Percentiles rank a stretch among this genome's conserved stretches.
phyloP scores from a whole-genome alignment of 2,113 vertebrate genomes.

The Rhynchomys soricoides region DNA sequence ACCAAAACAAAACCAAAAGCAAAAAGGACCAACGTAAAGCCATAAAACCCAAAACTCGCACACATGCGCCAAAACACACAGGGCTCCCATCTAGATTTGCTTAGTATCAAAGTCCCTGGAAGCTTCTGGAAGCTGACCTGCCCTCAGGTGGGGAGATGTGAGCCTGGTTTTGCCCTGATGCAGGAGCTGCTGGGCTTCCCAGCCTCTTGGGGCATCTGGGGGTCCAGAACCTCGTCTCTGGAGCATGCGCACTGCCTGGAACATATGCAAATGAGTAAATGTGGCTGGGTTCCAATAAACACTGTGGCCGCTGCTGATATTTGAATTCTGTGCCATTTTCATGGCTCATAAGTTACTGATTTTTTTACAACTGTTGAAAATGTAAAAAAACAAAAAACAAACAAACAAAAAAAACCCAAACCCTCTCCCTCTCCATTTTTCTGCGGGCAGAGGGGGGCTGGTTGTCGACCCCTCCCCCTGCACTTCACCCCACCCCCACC shows the following conservation, averaged over 20 bases:
- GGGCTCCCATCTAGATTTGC: background rate
- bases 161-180: background rate
- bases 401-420: too few relatives aligned
- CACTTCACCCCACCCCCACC: background rate
- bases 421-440: background rate
- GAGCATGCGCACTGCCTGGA: rapidly evolving
- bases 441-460: background rate
- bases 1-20: background rate
- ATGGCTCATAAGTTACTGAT: background rate
- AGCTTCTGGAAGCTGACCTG: background rate
- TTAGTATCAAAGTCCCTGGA: background rate
- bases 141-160: background rate
- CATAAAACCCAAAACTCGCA: background rate
- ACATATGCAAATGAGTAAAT: rapidly evolving
- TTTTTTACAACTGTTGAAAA: background rate
- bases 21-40: background rate
- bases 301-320: background rate
- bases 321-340: slow-evolving; percentile 23
- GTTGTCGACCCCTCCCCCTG: rapidly evolving
- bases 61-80: background rate
- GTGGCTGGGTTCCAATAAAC: background rate
- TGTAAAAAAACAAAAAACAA: too few relatives aligned
- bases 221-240: rapidly evolving
- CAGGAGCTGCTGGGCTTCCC: background rate
- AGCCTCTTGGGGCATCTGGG: background rate